Evolutionary conservation across 2,797 vertebrate species (phyloP).

Genomic region (Coracias cyanogaster): DNA sequence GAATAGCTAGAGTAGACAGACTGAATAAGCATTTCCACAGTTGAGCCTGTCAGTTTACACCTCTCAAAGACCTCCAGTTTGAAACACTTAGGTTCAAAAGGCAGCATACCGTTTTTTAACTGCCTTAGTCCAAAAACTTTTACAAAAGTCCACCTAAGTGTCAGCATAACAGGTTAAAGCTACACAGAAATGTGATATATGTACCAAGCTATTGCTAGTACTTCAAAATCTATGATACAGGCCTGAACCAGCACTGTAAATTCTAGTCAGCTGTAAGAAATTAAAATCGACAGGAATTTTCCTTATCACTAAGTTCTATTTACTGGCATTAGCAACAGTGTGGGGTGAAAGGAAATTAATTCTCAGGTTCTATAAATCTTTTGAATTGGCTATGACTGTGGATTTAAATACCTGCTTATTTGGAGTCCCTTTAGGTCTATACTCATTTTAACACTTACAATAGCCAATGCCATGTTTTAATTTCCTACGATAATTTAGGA

Average conservation of each 20-base stretch:
- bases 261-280: background rate
- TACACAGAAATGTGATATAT: background rate
- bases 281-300: background rate
- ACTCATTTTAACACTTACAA: background rate
- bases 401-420: background rate
- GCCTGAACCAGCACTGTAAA: background rate
- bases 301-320: background rate
- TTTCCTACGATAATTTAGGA: background rate
- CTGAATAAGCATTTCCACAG: background rate
- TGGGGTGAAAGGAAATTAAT: background rate
- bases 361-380: background rate
- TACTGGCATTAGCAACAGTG: background rate
- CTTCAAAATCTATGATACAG: background rate
- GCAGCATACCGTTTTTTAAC: background rate
- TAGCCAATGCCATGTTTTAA: background rate
- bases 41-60: background rate
- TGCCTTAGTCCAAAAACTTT: background rate
- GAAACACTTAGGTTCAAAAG: background rate
- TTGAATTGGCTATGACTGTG: background rate
- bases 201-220: background rate
- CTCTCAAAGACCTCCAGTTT: background rate
- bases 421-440: background rate
- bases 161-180: background rate
- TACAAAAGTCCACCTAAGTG: background rate
- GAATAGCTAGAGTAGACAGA: background rate